A percentile compares a stretch with the other conserved stretches of the same genome.
Evolutionary conservation across 2,888 invertebrate species (phyloP).

Genomic region (Buathra laborator): DNA sequence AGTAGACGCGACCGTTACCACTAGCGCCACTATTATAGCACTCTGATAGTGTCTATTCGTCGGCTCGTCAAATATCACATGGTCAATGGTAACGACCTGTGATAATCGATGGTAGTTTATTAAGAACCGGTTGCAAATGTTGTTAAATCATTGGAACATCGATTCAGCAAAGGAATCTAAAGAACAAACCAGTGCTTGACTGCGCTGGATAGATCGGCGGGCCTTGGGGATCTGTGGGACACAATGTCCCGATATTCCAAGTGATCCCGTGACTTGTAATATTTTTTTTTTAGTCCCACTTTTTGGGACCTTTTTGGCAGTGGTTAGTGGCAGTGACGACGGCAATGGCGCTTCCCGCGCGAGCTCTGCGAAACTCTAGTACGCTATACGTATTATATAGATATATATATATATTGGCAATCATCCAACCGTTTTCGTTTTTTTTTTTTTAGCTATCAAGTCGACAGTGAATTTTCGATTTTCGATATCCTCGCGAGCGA

Average conservation of each 20-base stretch:
- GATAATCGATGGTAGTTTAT: conserved; percentile 29
- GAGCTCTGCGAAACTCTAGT: too few relatives aligned
- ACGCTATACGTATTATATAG: background rate
- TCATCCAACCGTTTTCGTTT: conserved; percentile 5
- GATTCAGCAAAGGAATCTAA: too few relatives aligned
- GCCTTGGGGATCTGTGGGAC: too few relatives aligned
- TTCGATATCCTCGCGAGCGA: conserved; percentile 58
- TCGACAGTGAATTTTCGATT: conserved; percentile 59
- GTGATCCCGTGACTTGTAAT: too few relatives aligned
- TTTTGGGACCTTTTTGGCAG: too few relatives aligned
- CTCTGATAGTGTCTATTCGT: background rate
- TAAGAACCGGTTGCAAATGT: conserved; percentile 14
- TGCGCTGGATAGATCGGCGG: too few relatives aligned
- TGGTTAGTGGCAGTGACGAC: too few relatives aligned
- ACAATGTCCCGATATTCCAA: too few relatives aligned
- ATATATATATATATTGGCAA: background rate
- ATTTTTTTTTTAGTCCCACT: too few relatives aligned
- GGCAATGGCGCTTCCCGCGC: too few relatives aligned
- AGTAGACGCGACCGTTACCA: conserved; percentile 27
- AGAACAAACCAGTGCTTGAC: too few relatives aligned
- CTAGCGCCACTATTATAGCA: conserved; percentile 40
- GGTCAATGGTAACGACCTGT: conserved; percentile 18
- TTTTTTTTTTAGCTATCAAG: conserved; percentile 40
- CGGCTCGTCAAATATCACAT: conserved; percentile 58
- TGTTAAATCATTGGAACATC: too few relatives aligned